Conservation (phyloP, 2,113 vertebrate species). For the Sapajus apella region DNA sequence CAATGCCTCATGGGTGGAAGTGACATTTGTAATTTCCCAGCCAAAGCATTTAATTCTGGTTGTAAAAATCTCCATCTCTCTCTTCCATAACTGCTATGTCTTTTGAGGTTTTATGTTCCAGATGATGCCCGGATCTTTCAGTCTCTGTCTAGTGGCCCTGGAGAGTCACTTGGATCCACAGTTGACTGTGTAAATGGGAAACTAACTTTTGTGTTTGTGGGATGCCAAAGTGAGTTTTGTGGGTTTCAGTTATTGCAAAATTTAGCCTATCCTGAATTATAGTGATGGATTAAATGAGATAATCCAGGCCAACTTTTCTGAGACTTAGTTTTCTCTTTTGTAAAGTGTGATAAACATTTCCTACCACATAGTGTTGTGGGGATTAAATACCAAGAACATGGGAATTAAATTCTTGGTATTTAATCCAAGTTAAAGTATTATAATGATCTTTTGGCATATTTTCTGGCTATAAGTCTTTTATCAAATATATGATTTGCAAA, state of each 20-base stretch:
- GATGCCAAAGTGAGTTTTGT: neutral
- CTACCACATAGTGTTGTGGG: neutral
- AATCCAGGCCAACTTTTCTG: neutral
- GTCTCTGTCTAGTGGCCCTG: neutral
- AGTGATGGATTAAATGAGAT: neutral
- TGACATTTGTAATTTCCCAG: neutral
- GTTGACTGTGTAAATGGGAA: neutral
- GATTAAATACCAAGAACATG: neutral
- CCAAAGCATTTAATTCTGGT: neutral
- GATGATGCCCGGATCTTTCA: neutral
- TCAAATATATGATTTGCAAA: neutral
- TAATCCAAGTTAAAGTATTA: neutral
- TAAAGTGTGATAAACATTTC: neutral
- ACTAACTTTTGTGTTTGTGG: neutral
- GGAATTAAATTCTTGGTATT: no score
- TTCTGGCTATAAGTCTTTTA: neutral
- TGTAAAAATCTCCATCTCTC: neutral
- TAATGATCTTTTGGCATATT: neutral
- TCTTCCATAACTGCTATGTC: neutral
- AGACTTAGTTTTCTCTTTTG: neutral
- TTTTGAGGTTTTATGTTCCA: neutral
- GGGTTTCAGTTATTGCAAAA: neutral
- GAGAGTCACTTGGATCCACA: neutral
- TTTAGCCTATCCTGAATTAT: neutral
- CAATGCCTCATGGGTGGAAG: neutral